A percentile compares a stretch with the other conserved stretches of the same genome.
These are phyloP conservation scores for Ciconia stormi DNA, from an alignment of 2,113 vertebrate species.

Conservation along the genomic window DNA sequence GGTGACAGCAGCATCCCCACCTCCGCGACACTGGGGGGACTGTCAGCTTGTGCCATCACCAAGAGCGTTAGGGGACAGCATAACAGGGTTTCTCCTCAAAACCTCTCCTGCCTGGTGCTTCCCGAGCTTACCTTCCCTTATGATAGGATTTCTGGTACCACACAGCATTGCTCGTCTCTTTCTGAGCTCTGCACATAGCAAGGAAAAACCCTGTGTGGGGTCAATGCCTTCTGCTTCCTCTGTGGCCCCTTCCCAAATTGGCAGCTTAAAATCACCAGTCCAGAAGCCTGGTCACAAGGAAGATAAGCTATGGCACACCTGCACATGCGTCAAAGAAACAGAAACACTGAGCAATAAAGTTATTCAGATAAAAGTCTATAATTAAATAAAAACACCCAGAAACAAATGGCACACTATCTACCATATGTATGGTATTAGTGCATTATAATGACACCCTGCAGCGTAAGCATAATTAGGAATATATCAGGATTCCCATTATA, in stretches of 20 bases:
- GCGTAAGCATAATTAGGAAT: constrained; percentile 28
- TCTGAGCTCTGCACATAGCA: not conserved
- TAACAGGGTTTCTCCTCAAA: not conserved
- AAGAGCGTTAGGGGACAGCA: accelerated
- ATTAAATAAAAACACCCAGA: constrained; percentile 14
- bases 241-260: not conserved
- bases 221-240: not conserved
- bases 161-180: accelerated
- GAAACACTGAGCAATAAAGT: not conserved
- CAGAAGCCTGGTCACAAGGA: not conserved
- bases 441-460: not conserved
- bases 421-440: not conserved
- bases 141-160: not conserved
- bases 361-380: not conserved
- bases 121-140: not conserved
- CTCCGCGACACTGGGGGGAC: accelerated
- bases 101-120: not conserved
- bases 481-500: constrained; percentile 19
- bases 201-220: not conserved
- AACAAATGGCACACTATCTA: accelerated
- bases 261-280: not conserved
- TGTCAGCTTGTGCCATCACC: not conserved
- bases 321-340: not conserved
- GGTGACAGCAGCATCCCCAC: not conserved
- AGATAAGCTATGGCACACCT: not conserved